Percentiles rank a stretch among this genome's conserved stretches.
These are phyloP conservation scores for Lagocephalus sceleratus DNA, from an alignment of 2,797 vertebrate species.

Conservation along the genomic window DNA sequence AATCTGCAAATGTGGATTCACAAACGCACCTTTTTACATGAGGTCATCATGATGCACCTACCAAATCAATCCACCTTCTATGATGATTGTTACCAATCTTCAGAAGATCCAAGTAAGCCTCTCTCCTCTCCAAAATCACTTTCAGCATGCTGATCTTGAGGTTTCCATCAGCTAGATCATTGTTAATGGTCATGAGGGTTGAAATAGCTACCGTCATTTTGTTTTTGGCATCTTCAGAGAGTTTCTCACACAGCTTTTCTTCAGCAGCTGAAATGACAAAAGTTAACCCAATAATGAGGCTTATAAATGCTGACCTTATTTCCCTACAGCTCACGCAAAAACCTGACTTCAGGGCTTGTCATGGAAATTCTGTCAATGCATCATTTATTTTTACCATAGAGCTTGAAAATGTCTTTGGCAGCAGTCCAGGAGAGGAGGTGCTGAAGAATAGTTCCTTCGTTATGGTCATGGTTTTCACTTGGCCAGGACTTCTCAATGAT, in stretches of 20 bases:
- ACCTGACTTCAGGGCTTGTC: background rate
- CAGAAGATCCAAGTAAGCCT: constrained; percentile 73
- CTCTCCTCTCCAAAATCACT: constrained; percentile 55
- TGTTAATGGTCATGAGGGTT: constrained; percentile 53
- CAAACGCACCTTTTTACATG: background rate
- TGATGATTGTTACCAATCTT: constrained; percentile 71
- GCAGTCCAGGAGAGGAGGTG: constrained; percentile 84
- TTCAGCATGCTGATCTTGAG: constrained; percentile 76
- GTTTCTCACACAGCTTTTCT: constrained; percentile 61
- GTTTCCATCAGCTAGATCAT: constrained; percentile 58
- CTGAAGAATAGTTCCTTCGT: constrained; percentile 70
- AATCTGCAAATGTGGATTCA: constrained; percentile 55
- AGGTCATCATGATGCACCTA: accelerated
- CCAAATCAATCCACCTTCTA: background rate
- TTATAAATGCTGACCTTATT: no score
- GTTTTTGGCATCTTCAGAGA: constrained; percentile 72
- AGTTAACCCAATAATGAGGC: no score
- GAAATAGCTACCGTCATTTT: constrained; percentile 73
- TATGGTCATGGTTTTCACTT: constrained; percentile 24
- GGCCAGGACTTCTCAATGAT: constrained; percentile 90
- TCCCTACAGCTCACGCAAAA: background rate
- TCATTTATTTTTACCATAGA: constrained; percentile 71
- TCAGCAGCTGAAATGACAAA: constrained; percentile 69
- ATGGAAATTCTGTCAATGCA: background rate
- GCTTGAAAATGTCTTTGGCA: constrained; percentile 77